These are phyloP conservation scores for Pomacea canaliculata DNA, from an alignment of 2,888 invertebrate species.

Conservation along the genomic window DNA sequence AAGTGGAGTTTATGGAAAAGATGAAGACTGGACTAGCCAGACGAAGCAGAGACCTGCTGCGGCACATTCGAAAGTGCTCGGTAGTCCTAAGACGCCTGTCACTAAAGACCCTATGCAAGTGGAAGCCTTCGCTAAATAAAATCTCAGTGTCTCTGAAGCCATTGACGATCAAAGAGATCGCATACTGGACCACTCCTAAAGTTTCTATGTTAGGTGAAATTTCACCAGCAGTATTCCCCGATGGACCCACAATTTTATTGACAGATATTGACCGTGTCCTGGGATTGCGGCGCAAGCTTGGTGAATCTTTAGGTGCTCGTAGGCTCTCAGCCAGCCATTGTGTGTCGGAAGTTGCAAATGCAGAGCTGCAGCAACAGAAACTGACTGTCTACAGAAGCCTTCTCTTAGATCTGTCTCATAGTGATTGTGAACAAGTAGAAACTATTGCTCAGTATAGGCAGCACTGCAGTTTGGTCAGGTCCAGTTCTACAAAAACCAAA, in stretches of 20 bases:
- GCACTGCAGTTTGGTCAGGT: too few species aligned
- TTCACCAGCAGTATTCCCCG: conserved; percentile 43
- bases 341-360: conserved; percentile 17
- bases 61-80: conserved; percentile 41
- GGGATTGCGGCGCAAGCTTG: conserved; percentile 48
- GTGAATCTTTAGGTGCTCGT: not conserved
- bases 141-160: conserved; percentile 27
- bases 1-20: conserved; percentile 46
- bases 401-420: conserved; percentile 13
- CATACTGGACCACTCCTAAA: conserved; percentile 30
- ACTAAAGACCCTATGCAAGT: conserved; percentile 41
- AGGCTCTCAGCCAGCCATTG: conserved; percentile 24
- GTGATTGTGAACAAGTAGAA: not conserved
- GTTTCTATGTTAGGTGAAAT: not conserved
- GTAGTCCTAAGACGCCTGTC: conserved; percentile 46
- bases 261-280: conserved; percentile 52
- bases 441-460: not conserved
- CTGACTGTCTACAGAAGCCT: conserved; percentile 22
- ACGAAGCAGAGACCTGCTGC: conserved; percentile 43
- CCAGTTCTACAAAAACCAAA: too few species aligned
- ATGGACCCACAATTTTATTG: conserved; percentile 47
- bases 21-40: conserved; percentile 52
- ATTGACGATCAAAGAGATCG: conserved; percentile 26
- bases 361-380: conserved; percentile 21
- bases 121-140: conserved; percentile 37